Percentiles rank a stretch among this genome's conserved stretches.
phyloP scores from a whole-genome alignment of 2,888 invertebrate species.

The Acanthopleura granulata region DNA sequence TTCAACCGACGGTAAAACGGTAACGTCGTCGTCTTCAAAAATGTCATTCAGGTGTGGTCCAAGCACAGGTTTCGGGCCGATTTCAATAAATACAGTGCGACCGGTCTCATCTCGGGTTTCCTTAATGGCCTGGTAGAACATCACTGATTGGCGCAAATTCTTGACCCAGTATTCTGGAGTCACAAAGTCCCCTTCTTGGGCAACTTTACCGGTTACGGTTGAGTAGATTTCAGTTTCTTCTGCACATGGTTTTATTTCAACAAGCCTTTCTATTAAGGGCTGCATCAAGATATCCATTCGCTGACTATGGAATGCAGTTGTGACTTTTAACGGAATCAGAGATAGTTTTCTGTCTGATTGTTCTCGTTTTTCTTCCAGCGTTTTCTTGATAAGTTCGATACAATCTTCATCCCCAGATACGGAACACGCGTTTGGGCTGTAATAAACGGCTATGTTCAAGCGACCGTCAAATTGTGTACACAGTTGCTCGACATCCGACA shows the following conservation, averaged over 20 bases:
- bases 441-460: conserved; percentile 38
- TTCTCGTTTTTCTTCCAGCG: conserved; percentile 15
- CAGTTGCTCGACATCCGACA: conserved; percentile 27
- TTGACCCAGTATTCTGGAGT: conserved; percentile 47
- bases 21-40: conserved; percentile 21
- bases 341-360: conserved; percentile 9
- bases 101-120: conserved; percentile 23
- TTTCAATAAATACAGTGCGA: conserved; percentile 46
- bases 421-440: conserved; percentile 37
- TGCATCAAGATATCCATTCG: conserved; percentile 30
- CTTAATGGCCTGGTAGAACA: conserved; percentile 36
- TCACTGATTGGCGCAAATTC: conserved; percentile 48
- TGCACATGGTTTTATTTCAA: conserved; percentile 24
- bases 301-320: conserved; percentile 55
- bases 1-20: conserved; percentile 16
- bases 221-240: conserved; percentile 38
- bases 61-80: conserved; percentile 52
- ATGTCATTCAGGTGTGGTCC: conserved; percentile 36
- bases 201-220: conserved; percentile 41
- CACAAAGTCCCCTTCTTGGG: conserved; percentile 27
- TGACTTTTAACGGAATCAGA: conserved; percentile 37
- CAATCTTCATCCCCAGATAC: conserved; percentile 39
- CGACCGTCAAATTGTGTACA: conserved; percentile 24
- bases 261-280: conserved; percentile 31
- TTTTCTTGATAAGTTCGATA: conserved; percentile 30